Conservation (phyloP, 2,888 invertebrate species). For the Nebria brevicollis region DNA sequence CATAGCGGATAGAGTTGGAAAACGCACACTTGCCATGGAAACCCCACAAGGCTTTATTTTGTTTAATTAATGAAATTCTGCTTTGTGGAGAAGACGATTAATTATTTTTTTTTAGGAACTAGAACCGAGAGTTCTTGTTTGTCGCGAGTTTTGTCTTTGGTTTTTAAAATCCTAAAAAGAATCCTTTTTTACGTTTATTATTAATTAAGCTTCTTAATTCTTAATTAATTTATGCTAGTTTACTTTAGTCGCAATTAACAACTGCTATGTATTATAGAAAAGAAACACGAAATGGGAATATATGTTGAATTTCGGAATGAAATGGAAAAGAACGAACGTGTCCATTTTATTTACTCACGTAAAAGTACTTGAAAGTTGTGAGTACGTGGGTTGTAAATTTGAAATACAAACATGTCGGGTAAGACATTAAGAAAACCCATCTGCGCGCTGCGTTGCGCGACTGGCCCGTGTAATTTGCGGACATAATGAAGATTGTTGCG, state of each 20-base stretch:
- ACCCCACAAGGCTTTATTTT: conserved; percentile 46
- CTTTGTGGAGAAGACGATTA: conserved; percentile 43
- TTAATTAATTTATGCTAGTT: conserved; percentile 29
- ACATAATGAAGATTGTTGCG: conserved; percentile 49
- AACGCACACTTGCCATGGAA: background rate
- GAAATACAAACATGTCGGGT: conserved; percentile 43
- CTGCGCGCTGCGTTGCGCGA: background rate
- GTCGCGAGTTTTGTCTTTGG: conserved; percentile 22
- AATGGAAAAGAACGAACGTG: background rate
- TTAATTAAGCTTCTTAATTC: conserved; percentile 34
- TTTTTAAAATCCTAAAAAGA: conserved; percentile 7
- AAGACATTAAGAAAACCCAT: conserved; percentile 27
- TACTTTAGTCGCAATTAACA: conserved; percentile 11
- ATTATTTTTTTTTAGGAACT: conserved; percentile 36
- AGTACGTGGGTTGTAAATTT: conserved; percentile 43
- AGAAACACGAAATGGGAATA: conserved; percentile 1
- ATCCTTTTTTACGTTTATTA: conserved; percentile 15
- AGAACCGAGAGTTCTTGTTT: conserved; percentile 25
- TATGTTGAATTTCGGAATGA: background rate
- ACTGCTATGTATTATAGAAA: conserved; percentile 7
- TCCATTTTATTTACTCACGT: conserved; percentile 22
- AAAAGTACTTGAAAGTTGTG: background rate
- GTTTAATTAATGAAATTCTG: conserved; percentile 46
- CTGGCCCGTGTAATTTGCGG: conserved; percentile 48
- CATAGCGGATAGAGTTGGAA: conserved; percentile 16